phyloP scores from a whole-genome alignment of 2,888 invertebrate species.

The Autographa pulchrina region DNA sequence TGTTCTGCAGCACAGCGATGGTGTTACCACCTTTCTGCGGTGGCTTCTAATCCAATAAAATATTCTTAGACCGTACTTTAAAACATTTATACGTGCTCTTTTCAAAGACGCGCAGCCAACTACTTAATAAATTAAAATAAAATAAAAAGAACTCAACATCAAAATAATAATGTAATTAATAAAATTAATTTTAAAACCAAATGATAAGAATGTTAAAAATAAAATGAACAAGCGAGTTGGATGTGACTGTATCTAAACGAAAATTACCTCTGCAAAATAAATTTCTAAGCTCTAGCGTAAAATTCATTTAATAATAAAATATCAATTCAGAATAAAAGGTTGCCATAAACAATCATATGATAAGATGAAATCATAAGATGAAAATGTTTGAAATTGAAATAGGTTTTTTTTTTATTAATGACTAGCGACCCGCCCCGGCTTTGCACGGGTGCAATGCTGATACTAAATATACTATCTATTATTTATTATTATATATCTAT shows the following conservation, averaged over 20 bases:
- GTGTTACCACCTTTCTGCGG: slow-evolving; percentile 71
- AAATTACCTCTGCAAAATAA: not conserved
- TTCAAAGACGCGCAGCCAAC: slow-evolving; percentile 25
- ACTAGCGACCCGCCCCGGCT: no score
- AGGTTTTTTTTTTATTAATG: no score
- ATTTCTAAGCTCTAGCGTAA: no score
- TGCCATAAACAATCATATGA: not conserved
- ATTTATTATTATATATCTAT: no score
- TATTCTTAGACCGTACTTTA: slow-evolving; percentile 15
- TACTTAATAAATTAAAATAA: not conserved
- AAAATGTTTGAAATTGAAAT: not conserved
- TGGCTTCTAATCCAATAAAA: slow-evolving; percentile 68
- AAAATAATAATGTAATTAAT: not conserved
- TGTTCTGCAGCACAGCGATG: slow-evolving; percentile 84
- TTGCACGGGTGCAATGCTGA: no score
- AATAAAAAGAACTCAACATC: not conserved
- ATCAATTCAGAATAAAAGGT: not conserved
- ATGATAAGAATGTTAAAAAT: not conserved
- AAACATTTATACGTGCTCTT: not conserved
- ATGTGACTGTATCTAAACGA: slow-evolving; percentile 27
- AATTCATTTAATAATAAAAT: no score
- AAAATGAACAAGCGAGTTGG: not conserved
- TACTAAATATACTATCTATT: no score
- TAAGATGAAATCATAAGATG: not conserved
- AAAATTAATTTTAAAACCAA: not conserved